phyloP scores from a whole-genome alignment of 2,888 invertebrate species.

The Matsumyia berberina region DNA sequence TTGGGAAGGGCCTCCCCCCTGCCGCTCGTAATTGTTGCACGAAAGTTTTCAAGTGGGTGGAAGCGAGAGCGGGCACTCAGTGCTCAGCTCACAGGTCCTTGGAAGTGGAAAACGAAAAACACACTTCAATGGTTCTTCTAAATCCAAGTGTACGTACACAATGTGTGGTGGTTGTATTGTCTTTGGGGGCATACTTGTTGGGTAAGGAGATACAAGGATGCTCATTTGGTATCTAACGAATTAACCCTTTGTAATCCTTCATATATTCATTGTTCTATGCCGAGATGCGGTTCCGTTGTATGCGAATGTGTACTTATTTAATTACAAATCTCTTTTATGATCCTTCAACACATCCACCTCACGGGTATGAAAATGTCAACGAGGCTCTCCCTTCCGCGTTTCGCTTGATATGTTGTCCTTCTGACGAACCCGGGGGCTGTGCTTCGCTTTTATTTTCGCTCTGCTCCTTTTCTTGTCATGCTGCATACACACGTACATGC shows the following conservation, averaged over 20 bases:
- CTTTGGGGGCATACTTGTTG: conserved; percentile 40
- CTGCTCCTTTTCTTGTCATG: conserved; percentile 15
- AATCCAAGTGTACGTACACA: conserved; percentile 16
- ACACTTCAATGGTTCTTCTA: conserved; percentile 24
- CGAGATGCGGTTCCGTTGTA: conserved; percentile 9
- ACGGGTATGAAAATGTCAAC: conserved; percentile 24
- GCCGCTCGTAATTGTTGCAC: conserved; percentile 59
- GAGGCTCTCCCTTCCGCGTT: neutral
- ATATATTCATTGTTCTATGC: conserved; percentile 21
- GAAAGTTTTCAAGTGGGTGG: neutral
- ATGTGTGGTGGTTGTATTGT: conserved; percentile 39
- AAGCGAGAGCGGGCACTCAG: neutral
- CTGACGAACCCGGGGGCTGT: conserved; percentile 25
- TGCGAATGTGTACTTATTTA: conserved; percentile 30
- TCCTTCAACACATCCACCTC: conserved; percentile 8
- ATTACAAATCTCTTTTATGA: conserved; percentile 57
- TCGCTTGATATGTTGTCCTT: conserved; percentile 37
- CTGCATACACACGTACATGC: conserved; percentile 28
- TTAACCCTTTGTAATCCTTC: conserved; percentile 60
- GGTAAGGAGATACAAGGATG: conserved; percentile 35
- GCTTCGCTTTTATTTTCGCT: conserved; percentile 19
- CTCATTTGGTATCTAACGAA: conserved; percentile 53
- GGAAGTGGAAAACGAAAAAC: neutral
- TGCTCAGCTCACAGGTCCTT: neutral
- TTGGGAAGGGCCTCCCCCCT: neutral